Evolutionary conservation across 2,113 vertebrate species (phyloP), one percentile per base, ranked within the genome.

Genomic region (Gadus macrocephalus): DNA sequence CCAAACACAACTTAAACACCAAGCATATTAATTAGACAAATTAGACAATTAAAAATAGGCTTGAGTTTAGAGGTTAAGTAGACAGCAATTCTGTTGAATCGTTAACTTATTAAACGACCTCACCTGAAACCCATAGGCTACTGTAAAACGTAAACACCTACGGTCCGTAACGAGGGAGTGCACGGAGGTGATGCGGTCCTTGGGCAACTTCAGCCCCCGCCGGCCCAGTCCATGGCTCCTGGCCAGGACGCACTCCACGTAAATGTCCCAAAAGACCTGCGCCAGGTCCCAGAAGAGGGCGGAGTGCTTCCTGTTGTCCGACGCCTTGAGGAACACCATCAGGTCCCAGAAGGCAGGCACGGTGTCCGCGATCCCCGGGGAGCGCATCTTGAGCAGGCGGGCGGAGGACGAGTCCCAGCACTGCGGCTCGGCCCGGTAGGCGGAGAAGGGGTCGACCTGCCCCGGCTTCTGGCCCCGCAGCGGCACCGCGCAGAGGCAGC

Each of bases 281-380:
- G 95, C 95, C 86, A 98, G 91, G 83, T 97, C 93, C 97, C 96
- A 98, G 90, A 95, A 98, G 66, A 98, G 89, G 71, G 92, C 92
- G 25, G 88, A 89, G 42, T 98, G 95, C 76, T 95, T 95, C 81
- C 90, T 81, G 84, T 98, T 94, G 72, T 93, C 94, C 14, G 97
- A 49, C 7, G 42, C 42, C 42, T 49, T 49, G 42, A 49, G 42
- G 42, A 14, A 49, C 97, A 49, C 42, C 42, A 49, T 49, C 42
- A 49, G 42, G 42, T 49, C 93, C 97, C 97, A 98, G 90, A 98
- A 96, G 64, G 90, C 93, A 17, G 92, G 89, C 70, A 97, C 94
- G 2, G 92, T 94, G 88, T 96, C 93, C 31, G 96, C 95, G 88
- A 98, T 93, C 65, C 72, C 91, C 69, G 95, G 96, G 42, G 42